Conservation (phyloP, 2,113 vertebrate genomes). For the Myotis lucifugus region DNA sequence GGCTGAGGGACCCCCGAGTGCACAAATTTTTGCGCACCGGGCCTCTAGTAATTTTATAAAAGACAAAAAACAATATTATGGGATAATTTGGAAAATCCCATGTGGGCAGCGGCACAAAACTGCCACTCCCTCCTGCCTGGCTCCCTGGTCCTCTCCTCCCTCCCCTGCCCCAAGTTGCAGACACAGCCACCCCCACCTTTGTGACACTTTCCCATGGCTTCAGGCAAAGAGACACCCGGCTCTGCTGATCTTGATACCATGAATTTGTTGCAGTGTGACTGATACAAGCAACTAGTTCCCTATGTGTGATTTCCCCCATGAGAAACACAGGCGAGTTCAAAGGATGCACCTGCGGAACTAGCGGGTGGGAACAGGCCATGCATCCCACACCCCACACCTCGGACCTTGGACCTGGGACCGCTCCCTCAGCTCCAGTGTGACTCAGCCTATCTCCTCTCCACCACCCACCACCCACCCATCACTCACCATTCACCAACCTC, state of each 20-base stretch:
- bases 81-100: not conserved
- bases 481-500: too few species aligned
- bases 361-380: not conserved
- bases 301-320: not conserved
- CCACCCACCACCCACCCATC: too few species aligned
- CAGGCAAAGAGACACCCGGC: too few species aligned
- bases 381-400: accelerated
- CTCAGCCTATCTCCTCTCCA: too few species aligned
- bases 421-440: not conserved
- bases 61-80: not conserved
- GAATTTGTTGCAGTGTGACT: not conserved
- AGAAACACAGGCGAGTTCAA: not conserved
- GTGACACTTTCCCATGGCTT: not conserved
- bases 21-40: too few species aligned
- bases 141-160: not conserved
- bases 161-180: too few species aligned
- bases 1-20: too few species aligned
- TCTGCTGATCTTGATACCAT: not conserved
- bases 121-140: not conserved
- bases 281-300: not conserved
- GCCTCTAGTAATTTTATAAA: not conserved
- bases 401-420: too few species aligned
- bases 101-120: not conserved
- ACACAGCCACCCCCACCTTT: not conserved
- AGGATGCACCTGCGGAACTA: not conserved